Evolutionary conservation across 2,797 vertebrate genomes (phyloP), one percentile per base, ranked within the genome.

Genomic region (Erpetoichthys calabaricus): DNA sequence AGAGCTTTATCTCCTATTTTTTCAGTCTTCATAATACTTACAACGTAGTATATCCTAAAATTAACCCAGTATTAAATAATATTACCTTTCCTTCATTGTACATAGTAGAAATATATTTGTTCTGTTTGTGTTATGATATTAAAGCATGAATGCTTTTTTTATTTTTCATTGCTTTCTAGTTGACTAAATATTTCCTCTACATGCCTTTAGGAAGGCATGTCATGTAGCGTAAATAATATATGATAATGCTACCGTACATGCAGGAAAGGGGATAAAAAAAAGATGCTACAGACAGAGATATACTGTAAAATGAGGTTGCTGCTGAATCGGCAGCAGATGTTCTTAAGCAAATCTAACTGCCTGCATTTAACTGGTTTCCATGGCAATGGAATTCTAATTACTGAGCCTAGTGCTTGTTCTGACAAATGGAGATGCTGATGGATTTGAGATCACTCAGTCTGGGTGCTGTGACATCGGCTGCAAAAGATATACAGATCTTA

Each of bases 291-390:
- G 44, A 68, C 61, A 63, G 74, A 75, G 71, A 70, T 64, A 62
- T 63, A 70, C 73, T 25, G 64, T 53, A 44, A 45, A 59, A 25
- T 51, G 53, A 56, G 59, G 41, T 54, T 50, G 53, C 54, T 44
- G 47, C 46, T 25, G 6, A 49, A 47, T 56, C 82, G 80, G 78
- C 76, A 81, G 81, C 84, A 82, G 81, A 82, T 87, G 87, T 90
- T 91, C 87, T 81, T 71, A 74, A 82, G 82, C 75, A 81, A 81
- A 86, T 79, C 80, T 73, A 79, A 82, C 83, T 83, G 77, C 68
- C 86, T 86, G 86, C 86, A 88, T 92, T 91, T 89, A 79, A 85
- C 86, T 85, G 87, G 95, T 98, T 97, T 91, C 94, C 90, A 97
- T 98, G 86, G 89, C 78, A 85, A 98, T 91, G 74, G 73, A 83